These are phyloP conservation scores for Acleris laterana DNA, from an alignment of 2,888 invertebrate species.

Conservation along the genomic window DNA sequence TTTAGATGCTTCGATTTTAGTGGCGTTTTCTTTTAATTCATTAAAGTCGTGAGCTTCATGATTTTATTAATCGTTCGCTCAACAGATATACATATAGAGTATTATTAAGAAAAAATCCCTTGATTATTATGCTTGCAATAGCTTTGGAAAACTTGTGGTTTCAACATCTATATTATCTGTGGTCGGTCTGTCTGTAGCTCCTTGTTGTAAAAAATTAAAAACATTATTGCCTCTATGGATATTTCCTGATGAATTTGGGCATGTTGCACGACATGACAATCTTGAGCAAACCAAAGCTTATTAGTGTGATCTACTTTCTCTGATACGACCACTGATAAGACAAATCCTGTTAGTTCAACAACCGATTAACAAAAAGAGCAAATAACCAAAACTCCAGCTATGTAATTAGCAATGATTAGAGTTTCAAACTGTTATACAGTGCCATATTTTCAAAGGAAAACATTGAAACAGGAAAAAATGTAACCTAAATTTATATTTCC, in stretches of 20 bases:
- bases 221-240: too few relatives aligned
- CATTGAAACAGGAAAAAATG: background rate
- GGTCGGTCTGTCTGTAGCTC: too few relatives aligned
- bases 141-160: too few relatives aligned
- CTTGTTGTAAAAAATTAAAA: too few relatives aligned
- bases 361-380: slow-evolving; percentile 5
- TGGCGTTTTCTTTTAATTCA: slow-evolving; percentile 76
- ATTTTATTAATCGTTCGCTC: slow-evolving; percentile 26
- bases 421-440: background rate
- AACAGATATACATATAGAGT: background rate
- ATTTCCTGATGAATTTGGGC: background rate
- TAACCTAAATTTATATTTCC: slow-evolving; percentile 11
- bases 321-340: slow-evolving; percentile 10
- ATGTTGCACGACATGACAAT: background rate
- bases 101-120: too few relatives aligned
- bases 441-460: background rate
- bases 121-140: too few relatives aligned
- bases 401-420: background rate
- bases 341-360: slow-evolving; percentile 5
- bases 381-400: background rate
- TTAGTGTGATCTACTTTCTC: background rate
- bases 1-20: slow-evolving; percentile 81
- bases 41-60: slow-evolving; percentile 49
- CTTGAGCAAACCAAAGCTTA: slow-evolving; percentile 1
- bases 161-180: too few relatives aligned